Base-by-base conservation (phyloP, 1,140 invertebrate genomes). In the Lepidostoma basale region DNA sequence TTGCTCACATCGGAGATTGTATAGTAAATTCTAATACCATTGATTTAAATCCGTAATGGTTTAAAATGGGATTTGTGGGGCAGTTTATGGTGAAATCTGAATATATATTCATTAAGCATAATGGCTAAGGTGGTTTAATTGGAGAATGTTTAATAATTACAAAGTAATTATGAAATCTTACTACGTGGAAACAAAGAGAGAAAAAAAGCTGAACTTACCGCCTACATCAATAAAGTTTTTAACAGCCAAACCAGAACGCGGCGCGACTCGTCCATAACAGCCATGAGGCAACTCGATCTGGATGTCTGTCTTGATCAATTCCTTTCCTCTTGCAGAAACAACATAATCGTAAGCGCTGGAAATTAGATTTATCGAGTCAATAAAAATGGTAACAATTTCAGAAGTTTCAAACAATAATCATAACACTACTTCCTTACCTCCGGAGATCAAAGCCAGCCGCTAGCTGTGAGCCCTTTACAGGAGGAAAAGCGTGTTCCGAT, bases 211-310 rank as follows among this genome's bases (percentile, higher is more conserved):
- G n/a, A n/a, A n/a, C 69, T 74, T 78, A 89, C 88, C 88, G 77
- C 97, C 97, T 75, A 99, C 94, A 85, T 99, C 96, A 75, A 99
- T 98, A 67, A 92, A 94, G 80, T 98, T 88, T 82, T 99, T 99
- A 40, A 89, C 88, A 23, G 98, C 96, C 30, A 99, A 83, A 0
- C 98, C 98, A 64, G 97, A 99, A 60, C 98, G 88, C 4, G 98
- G 97, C 3, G 98, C 98, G 30, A 99, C 87, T 74, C 98, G 84
- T 5, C 97, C 98, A 80, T 99, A 99, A 74, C 93, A 96, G 6
- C 94, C 95, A 52, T 87, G 84, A 1, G 96, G 94, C 22, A 96
- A 79, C 77, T 90, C 84, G 49, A 96, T 87, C 81, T 98, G 93
- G 30, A 99, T 83, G 76, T 98, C 98, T 6, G 98, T 99, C 76